These are phyloP conservation scores for Plebejus anna DNA, from an alignment of 2,888 invertebrate species.

Conservation along the genomic window DNA sequence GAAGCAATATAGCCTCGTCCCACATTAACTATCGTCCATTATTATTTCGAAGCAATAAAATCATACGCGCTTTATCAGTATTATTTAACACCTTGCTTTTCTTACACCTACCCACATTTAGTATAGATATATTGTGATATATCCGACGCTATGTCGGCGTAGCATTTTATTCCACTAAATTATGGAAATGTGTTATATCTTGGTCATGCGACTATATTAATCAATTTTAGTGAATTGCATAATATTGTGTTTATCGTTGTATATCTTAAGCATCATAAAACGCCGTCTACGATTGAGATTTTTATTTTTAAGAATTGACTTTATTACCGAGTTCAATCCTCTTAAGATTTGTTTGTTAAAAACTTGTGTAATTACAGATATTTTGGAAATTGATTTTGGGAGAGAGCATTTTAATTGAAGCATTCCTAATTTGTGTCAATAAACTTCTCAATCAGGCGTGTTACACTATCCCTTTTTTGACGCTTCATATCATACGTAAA, in stretches of 20 bases:
- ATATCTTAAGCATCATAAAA: not conserved
- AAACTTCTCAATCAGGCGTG: slow-evolving; percentile 13
- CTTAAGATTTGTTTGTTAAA: not conserved
- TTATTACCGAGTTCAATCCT: not conserved
- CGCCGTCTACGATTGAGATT: slow-evolving; percentile 17
- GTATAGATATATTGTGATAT: slow-evolving; percentile 41
- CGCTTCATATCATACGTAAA: slow-evolving; percentile 30
- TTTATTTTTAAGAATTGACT: slow-evolving; percentile 5
- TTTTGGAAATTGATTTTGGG: not conserved
- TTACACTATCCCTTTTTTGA: not conserved
- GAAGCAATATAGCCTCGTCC: not conserved
- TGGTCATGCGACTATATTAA: slow-evolving; percentile 23
- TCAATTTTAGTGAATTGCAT: slow-evolving; percentile 18
- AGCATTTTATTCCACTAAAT: slow-evolving; percentile 54
- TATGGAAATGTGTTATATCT: slow-evolving; percentile 44
- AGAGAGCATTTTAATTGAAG: slow-evolving; percentile 6
- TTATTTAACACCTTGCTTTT: slow-evolving; percentile 15
- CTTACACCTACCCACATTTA: slow-evolving; percentile 13
- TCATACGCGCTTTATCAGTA: slow-evolving; percentile 21
- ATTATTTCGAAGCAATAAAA: slow-evolving; percentile 26
- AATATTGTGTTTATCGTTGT: slow-evolving; percentile 31
- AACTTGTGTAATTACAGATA: not conserved
- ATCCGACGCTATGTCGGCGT: slow-evolving; percentile 36
- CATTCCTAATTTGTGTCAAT: slow-evolving; percentile 14
- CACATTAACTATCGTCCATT: slow-evolving; percentile 29